These are phyloP conservation scores for Bujurquina vittata DNA, from an alignment of 2,113 vertebrate genomes.

Conservation along the genomic window DNA sequence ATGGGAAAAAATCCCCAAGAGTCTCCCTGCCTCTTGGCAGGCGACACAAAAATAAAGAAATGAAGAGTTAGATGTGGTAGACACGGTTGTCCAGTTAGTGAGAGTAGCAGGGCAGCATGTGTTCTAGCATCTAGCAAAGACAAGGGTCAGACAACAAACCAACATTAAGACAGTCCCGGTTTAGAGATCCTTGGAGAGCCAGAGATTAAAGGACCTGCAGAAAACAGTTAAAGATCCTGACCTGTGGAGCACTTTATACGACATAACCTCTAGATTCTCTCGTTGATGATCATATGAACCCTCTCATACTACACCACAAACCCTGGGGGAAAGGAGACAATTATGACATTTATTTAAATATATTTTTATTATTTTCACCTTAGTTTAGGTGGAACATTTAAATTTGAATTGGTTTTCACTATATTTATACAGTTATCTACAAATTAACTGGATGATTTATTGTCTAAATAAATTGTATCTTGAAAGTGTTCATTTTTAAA, in stretches of 20 bases:
- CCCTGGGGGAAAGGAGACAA: not conserved
- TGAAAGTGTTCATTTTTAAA: not conserved
- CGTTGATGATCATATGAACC: not conserved
- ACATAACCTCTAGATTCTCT: not conserved
- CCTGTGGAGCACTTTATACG: not conserved
- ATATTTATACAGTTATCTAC: not conserved
- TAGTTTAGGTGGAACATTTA: not conserved
- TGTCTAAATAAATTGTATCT: not conserved
- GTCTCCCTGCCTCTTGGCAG: no score
- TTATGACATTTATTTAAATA: not conserved
- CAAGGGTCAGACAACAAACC: not conserved
- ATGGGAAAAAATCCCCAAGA: no score
- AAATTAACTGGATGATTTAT: not conserved
- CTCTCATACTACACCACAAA: not conserved
- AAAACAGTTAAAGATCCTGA: not conserved
- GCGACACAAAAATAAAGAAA: no score
- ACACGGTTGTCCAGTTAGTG: not conserved
- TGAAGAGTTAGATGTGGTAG: not conserved
- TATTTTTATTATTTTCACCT: not conserved
- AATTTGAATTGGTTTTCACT: not conserved
- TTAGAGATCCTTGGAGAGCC: not conserved
- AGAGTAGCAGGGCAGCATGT: no score
- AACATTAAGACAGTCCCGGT: not conserved
- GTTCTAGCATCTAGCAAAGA: not conserved
- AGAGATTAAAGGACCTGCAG: not conserved